Evolutionary conservation across 1,140 invertebrate genomes (phyloP), one percentile per base, ranked within the genome.

Genomic region (Armadillidium nasatum): DNA sequence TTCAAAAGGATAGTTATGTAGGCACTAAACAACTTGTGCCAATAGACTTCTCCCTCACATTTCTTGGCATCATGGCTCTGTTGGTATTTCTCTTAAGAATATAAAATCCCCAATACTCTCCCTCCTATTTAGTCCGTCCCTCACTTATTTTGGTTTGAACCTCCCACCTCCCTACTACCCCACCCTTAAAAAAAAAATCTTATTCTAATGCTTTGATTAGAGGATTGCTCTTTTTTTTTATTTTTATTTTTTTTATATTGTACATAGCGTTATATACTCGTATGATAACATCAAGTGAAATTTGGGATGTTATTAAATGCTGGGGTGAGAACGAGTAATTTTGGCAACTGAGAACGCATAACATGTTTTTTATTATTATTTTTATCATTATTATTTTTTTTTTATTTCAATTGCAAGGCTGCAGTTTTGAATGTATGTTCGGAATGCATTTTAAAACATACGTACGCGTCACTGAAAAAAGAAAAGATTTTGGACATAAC

Each of bases 1-100:
- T 60, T 60, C 50, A 60, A 19, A 15, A 60, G 50, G 50, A 60
- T 60, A 60, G 50, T 60, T 60, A 60, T 60, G 11, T 60, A 60
- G 19, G 19, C 50, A 60, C 50, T 60, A 60, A 60, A 60, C 11
- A 60, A 60, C 50, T 60, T 15, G 19, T 60, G 50, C 50, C 50
- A 60, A 60, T 60, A 60, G 1, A 60, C 50, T 7, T 15, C 50
- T 60, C 50, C 19, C 50, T 2, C 50, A 60, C 50, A 60, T 15
- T 60, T 60, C 50, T 60, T 60, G 50, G 50, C 50, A 60, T 19
- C 50, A 2, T 60, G 50, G 50, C 50, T 4, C 50, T 60, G 2
- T 60, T 60, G 50, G 2, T 60, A 60, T 60, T 15, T 33, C 33
- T 33, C 33, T 33, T 33, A 33, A 33, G 33, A 33, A 33, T 33